A percentile compares a stretch with the other conserved stretches of the same genome.
Conservation (phyloP, 2,113 vertebrate species). For the Orientallactaga bullata region DNA sequence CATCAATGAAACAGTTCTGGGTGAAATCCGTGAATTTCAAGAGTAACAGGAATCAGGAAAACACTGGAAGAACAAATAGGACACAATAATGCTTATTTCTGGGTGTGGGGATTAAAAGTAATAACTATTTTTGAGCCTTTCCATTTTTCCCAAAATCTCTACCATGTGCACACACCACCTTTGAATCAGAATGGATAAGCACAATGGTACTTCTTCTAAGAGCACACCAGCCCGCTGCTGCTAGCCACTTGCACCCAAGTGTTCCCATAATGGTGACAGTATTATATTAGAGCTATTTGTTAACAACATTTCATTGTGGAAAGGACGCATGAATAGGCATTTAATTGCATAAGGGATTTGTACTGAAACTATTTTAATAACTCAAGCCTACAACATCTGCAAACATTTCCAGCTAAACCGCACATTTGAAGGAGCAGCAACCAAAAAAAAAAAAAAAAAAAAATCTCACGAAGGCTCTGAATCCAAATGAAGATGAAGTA, state of each 20-base stretch:
- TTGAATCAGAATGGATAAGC: not conserved
- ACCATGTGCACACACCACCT: not conserved
- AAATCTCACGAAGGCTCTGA: not conserved
- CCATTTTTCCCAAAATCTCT: not conserved
- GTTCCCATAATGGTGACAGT: slow-evolving; percentile 50
- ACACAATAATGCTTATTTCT: not conserved
- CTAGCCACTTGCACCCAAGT: slow-evolving; percentile 39
- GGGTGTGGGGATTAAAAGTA: not conserved
- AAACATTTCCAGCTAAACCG: slow-evolving; percentile 69
- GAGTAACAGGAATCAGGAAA: not conserved
- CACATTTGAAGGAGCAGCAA: slow-evolving; percentile 7
- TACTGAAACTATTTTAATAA: slow-evolving; percentile 75
- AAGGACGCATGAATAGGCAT: slow-evolving; percentile 75
- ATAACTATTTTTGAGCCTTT: not conserved
- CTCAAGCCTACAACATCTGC: slow-evolving; percentile 74
- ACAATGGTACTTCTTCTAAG: not conserved
- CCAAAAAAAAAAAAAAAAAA: not conserved
- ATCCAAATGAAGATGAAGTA: slow-evolving; percentile 43
- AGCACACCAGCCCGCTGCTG: slow-evolving; percentile 1
- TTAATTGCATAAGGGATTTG: slow-evolving; percentile 82
- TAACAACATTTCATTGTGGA: slow-evolving; percentile 73
- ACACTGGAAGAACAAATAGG: not conserved
- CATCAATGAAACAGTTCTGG: not conserved
- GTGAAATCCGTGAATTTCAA: not conserved
- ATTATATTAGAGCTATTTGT: slow-evolving; percentile 72